A percentile compares a stretch with the other conserved stretches of the same genome.
Evolutionary conservation across 2,113 vertebrate genomes (phyloP).

Genomic region (Amblyopsis rosae): DNA sequence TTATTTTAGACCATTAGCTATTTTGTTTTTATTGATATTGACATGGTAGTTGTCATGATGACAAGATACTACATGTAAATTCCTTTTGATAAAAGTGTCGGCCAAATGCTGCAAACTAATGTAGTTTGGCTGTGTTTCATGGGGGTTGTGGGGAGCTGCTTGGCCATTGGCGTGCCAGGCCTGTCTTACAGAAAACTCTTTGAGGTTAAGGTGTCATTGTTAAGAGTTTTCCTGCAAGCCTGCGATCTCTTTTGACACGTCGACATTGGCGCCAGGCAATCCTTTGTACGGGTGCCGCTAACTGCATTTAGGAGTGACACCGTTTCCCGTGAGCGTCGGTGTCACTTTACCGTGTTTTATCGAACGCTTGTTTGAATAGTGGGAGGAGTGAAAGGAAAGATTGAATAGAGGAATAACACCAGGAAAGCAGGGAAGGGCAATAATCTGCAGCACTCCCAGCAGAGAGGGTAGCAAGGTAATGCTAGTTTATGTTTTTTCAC

Average conservation of each 20-base stretch:
- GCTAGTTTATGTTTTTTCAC: conserved; percentile 10
- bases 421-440: conserved; percentile 17
- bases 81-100: too few species aligned
- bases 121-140: too few species aligned
- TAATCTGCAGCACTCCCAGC: not conserved
- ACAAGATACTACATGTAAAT: too few species aligned
- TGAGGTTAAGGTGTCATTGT: not conserved
- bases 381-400: conserved; percentile 19
- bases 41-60: too few species aligned
- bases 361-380: conserved; percentile 20
- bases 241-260: conserved; percentile 19
- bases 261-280: conserved; percentile 1
- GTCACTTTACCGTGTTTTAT: conserved; percentile 33
- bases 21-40: too few species aligned
- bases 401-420: conserved; percentile 8
- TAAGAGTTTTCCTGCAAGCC: not conserved
- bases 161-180: too few species aligned
- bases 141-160: too few species aligned
- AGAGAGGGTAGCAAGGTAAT: not conserved
- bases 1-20: too few species aligned
- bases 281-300: not conserved
- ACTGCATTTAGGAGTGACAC: conserved; percentile 28
- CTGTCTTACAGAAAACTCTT: too few species aligned
- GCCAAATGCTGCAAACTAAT: too few species aligned
- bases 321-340: conserved; percentile 37